Conservation (phyloP, 2,888 invertebrate species). For the Drosophila phalerata region DNA sequence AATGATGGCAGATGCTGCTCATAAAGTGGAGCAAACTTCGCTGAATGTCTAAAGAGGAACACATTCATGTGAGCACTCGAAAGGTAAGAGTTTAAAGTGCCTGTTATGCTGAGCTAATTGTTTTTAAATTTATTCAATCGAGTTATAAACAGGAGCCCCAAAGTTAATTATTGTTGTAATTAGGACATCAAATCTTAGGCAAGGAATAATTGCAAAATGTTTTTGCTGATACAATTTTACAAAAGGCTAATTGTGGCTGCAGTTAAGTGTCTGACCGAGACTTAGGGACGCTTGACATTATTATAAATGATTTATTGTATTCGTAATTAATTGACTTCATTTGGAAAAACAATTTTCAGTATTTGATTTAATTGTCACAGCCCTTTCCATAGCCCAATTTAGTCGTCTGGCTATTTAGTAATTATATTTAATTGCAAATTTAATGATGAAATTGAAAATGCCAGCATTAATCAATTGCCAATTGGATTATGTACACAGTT, state of each 20-base stretch:
- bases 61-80: neutral
- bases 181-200: conserved; percentile 15
- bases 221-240: conserved; percentile 31
- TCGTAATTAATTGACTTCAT: conserved; percentile 47
- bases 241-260: conserved; percentile 38
- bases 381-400: conserved; percentile 35
- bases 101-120: conserved; percentile 58
- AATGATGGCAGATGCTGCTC: conserved; percentile 30
- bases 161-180: conserved; percentile 53
- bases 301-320: conserved; percentile 50
- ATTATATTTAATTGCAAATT: conserved; percentile 61
- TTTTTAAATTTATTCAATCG: conserved; percentile 66
- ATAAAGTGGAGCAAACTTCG: conserved; percentile 47
- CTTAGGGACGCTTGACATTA: conserved; percentile 31
- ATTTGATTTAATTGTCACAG: conserved; percentile 34
- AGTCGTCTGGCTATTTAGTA: conserved; percentile 16
- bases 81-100: conserved; percentile 38
- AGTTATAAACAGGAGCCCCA: conserved; percentile 43
- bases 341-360: conserved; percentile 30
- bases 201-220: conserved; percentile 15
- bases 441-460: conserved; percentile 31
- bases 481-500: conserved; percentile 29
- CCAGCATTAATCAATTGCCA: conserved; percentile 65
- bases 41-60: conserved; percentile 24
- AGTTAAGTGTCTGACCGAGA: conserved; percentile 26